Evolutionary conservation across 2,113 vertebrate genomes (phyloP).

Genomic region (Podilymbus podiceps): DNA sequence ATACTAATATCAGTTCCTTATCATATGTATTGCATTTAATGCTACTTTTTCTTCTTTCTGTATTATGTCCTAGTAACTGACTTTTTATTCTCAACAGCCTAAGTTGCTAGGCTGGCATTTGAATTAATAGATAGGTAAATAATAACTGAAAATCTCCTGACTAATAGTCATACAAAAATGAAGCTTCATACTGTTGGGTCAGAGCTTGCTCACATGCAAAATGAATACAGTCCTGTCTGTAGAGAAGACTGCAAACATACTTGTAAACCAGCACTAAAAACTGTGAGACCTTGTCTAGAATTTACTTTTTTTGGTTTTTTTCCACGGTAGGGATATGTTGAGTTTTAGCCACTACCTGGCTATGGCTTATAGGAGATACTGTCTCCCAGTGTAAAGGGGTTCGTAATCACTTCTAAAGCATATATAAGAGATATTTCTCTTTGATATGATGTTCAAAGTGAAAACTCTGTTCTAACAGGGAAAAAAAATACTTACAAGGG

Average conservation of each 20-base stretch:
- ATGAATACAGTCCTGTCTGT: neutral
- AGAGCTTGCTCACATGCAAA: neutral
- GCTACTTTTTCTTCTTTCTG: neutral
- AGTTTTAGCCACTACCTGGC: neutral
- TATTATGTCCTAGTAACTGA: neutral
- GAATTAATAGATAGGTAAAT: neutral
- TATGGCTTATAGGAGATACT: neutral
- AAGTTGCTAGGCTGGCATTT: neutral
- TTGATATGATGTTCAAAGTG: conserved; percentile 21
- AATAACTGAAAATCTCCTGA: neutral
- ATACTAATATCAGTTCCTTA: neutral
- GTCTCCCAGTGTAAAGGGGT: neutral
- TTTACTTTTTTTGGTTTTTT: neutral
- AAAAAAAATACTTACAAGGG: neutral
- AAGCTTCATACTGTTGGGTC: neutral
- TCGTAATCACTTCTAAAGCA: conserved; percentile 3
- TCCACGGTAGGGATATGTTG: neutral
- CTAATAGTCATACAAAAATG: neutral
- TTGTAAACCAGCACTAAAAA: neutral
- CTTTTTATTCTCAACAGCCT: neutral
- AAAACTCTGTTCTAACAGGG: neutral
- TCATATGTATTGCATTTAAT: neutral
- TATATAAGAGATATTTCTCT: neutral
- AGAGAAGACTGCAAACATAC: neutral
- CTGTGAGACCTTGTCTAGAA: neutral